Percentiles rank a stretch among this genome's conserved stretches.
phyloP scores from a whole-genome alignment of 2,888 invertebrate species.

The Hyalella azteca region DNA sequence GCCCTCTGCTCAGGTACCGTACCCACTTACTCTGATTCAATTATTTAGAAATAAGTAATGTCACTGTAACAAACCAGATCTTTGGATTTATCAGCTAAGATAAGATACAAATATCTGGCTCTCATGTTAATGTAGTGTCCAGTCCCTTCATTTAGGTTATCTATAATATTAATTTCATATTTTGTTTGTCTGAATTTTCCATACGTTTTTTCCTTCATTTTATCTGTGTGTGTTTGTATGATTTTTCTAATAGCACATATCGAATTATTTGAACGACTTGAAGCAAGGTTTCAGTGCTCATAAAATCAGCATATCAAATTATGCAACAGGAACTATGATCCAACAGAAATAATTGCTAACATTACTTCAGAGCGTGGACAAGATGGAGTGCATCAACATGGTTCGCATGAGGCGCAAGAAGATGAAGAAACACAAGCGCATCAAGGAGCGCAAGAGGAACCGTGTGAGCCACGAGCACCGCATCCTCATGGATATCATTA shows the following conservation, averaged over 20 bases:
- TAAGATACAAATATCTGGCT: neutral
- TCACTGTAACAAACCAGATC: neutral
- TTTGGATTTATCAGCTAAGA: neutral
- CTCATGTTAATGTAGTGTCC: neutral
- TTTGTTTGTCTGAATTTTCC: neutral
- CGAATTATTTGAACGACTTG: neutral
- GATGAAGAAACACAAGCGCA: conserved; percentile 86
- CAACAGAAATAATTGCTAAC: too few relatives aligned
- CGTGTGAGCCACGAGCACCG: conserved; percentile 16
- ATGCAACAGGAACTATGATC: too few relatives aligned
- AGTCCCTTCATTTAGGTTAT: neutral
- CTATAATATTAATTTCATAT: neutral
- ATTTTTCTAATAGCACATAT: neutral
- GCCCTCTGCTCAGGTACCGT: neutral
- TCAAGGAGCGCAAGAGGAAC: conserved; percentile 65
- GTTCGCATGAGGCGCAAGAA: conserved; percentile 71
- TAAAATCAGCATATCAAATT: neutral
- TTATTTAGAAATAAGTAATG: neutral
- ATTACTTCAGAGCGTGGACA: neutral
- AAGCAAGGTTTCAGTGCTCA: neutral
- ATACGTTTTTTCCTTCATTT: neutral
- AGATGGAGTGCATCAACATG: conserved; percentile 10
- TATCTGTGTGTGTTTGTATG: neutral
- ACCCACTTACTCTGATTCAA: neutral
- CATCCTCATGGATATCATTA: conserved; percentile 23